Evolutionary conservation across 2,888 invertebrate genomes (phyloP).

Genomic region (Theretra japonica): DNA sequence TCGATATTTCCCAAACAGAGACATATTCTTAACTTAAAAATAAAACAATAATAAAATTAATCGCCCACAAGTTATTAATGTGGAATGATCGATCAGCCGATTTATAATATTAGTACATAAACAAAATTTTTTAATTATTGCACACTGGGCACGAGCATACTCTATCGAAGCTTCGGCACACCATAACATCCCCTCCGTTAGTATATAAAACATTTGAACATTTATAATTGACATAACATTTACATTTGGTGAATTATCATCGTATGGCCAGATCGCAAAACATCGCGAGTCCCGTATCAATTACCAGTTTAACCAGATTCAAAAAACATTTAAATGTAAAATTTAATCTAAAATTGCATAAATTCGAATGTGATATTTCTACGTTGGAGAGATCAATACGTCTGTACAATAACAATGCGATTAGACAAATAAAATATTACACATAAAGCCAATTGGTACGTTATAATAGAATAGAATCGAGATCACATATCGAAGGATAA

Average conservation of each 20-base stretch:
- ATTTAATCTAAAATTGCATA: constrained; percentile 75
- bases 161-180: constrained; percentile 58
- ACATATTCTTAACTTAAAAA: constrained; percentile 19
- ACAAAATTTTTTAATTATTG: constrained; percentile 49
- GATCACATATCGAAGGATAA: constrained; percentile 78
- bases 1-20: constrained; percentile 36
- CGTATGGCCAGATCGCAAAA: constrained; percentile 55
- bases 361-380: constrained; percentile 70
- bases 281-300: neutral
- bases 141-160: constrained; percentile 61
- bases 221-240: constrained; percentile 74
- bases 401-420: constrained; percentile 60
- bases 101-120: neutral
- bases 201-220: constrained; percentile 68
- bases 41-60: constrained; percentile 28
- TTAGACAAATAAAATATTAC: constrained; percentile 51
- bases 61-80: constrained; percentile 46
- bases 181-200: constrained; percentile 51
- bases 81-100: constrained; percentile 53
- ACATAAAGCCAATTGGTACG: constrained; percentile 60
- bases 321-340: constrained; percentile 60
- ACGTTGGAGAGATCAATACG: constrained; percentile 56
- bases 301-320: constrained; percentile 32
- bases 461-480: constrained; percentile 72
- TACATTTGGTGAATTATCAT: constrained; percentile 48